Percentiles rank a stretch among this genome's conserved stretches.
Conservation (phyloP, 2,113 vertebrate species). For the Cynopterus brachyotis region DNA sequence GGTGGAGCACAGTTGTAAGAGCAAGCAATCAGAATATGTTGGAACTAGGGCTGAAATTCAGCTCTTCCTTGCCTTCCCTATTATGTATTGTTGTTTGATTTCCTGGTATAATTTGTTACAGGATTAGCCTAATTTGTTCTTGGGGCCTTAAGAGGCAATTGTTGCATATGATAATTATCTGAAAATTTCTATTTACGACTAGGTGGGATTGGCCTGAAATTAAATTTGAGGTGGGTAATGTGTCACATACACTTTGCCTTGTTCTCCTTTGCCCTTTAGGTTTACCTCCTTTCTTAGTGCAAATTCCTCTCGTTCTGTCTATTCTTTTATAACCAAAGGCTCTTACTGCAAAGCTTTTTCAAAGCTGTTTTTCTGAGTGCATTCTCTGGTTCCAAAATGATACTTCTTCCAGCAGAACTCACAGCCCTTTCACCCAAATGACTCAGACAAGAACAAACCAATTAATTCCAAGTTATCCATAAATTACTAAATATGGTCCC, state of each 20-base stretch:
- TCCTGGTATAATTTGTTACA: background rate
- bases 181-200: background rate
- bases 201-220: background rate
- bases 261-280: background rate
- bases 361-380: background rate
- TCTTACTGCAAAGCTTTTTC: background rate
- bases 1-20: background rate
- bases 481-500: background rate
- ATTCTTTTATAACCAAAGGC: background rate
- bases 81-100: background rate
- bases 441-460: background rate
- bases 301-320: background rate
- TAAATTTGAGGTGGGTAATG: background rate
- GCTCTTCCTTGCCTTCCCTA: background rate
- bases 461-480: background rate
- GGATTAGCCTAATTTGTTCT: background rate
- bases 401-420: background rate
- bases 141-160: background rate
- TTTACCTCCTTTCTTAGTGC: background rate
- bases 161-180: background rate
- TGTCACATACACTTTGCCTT: background rate
- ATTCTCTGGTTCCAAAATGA: background rate
- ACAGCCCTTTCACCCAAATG: background rate
- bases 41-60: background rate
- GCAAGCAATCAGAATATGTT: background rate